These are phyloP conservation scores for Montipora foliosa DNA, from an alignment of 64 coral and sea anemone species.

Conservation along the genomic window DNA sequence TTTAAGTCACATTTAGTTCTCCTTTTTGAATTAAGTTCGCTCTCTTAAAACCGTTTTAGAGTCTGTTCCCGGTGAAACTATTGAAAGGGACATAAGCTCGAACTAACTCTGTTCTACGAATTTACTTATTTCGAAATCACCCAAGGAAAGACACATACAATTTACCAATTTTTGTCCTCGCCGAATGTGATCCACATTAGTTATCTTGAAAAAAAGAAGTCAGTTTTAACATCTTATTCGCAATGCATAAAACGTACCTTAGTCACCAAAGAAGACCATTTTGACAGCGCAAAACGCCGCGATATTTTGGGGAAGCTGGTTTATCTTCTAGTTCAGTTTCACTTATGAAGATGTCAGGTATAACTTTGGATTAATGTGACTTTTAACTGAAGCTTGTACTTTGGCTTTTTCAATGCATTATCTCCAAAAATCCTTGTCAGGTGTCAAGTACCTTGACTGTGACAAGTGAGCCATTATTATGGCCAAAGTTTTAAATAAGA, in stretches of 20 bases:
- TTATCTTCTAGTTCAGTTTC: no score
- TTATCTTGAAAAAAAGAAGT: background rate
- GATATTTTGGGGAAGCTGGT: no score
- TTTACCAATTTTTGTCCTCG: background rate
- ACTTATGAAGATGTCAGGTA: background rate
- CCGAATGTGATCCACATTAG: background rate
- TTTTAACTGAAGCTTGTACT: background rate
- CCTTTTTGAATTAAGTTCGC: background rate
- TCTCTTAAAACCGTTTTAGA: background rate
- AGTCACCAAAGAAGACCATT: no score
- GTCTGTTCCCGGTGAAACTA: background rate
- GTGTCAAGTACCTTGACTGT: constrained; percentile 1
- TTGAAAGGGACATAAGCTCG: background rate
- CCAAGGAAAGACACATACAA: background rate
- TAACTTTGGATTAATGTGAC: background rate
- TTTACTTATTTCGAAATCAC: background rate
- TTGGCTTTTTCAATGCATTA: constrained; percentile 29
- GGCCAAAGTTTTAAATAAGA: background rate
- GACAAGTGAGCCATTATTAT: constrained; percentile 13
- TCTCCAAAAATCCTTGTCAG: constrained; percentile 23
- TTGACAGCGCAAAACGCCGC: no score
- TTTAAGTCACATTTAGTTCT: no score
- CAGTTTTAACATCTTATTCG: background rate
- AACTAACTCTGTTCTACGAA: background rate
- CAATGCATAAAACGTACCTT: constrained; percentile 1